Conservation (phyloP, 2,797 vertebrate genomes). For the Acipenser ruthenus region DNA sequence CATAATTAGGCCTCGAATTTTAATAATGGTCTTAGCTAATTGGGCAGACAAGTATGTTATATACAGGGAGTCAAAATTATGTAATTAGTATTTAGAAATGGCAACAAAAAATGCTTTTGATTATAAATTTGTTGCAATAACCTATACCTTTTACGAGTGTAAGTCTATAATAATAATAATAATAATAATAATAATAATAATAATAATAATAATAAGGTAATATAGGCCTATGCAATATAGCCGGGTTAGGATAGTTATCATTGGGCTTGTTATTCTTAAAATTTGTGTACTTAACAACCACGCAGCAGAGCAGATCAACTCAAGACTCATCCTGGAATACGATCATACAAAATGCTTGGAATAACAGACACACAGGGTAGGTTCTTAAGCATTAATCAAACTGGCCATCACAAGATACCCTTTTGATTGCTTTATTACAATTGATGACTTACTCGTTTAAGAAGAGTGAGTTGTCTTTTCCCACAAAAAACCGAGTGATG, state of each 20-base stretch:
- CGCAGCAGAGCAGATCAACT: too few species aligned
- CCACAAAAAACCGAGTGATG: too few species aligned
- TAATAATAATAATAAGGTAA: background rate
- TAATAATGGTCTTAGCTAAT: constrained; percentile 94
- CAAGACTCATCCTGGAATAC: too few species aligned
- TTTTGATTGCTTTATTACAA: too few species aligned
- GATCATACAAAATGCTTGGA: too few species aligned
- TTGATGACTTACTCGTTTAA: too few species aligned
- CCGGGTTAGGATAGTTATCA: constrained; percentile 6
- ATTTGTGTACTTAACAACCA: too few species aligned
- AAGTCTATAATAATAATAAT: background rate
- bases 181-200: constrained; percentile 9
- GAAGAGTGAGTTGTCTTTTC: too few species aligned
- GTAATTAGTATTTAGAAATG: constrained; percentile 75
- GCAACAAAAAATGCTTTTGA: constrained; percentile 44
- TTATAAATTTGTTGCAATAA: background rate
- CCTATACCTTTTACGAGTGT: background rate
- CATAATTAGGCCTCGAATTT: constrained; percentile 91
- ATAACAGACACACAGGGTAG: too few species aligned
- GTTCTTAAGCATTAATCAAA: too few species aligned
- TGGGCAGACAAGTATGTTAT: constrained; percentile 75
- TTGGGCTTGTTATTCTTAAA: too few species aligned
- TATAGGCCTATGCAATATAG: background rate
- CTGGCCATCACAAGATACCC: too few species aligned
- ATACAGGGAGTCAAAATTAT: constrained; percentile 63